These are phyloP conservation scores for Brachypteracias leptosomus DNA, from an alignment of 2,113 vertebrate genomes.

Conservation along the genomic window DNA sequence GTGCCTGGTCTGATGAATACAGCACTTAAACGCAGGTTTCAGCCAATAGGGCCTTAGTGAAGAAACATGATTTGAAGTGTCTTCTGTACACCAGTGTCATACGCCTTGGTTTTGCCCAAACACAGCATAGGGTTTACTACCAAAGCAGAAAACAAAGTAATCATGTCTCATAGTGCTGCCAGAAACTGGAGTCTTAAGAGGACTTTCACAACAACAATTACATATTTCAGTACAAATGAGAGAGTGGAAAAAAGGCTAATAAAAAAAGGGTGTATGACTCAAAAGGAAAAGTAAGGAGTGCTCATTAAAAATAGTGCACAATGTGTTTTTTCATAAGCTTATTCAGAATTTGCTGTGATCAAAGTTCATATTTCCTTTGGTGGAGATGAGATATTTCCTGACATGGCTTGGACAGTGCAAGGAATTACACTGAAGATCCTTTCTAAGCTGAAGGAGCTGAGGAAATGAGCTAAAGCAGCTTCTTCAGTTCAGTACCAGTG, in stretches of 20 bases:
- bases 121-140: background rate
- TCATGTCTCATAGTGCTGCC: accelerated
- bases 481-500: background rate
- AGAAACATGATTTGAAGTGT: background rate
- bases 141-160: background rate
- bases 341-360: background rate
- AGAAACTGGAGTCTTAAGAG: background rate
- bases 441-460: background rate
- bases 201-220: background rate
- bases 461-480: background rate
- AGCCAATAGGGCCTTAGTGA: background rate
- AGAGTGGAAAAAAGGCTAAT: background rate
- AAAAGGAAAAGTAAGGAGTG: background rate
- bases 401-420: background rate
- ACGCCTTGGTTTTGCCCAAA: background rate
- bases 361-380: background rate
- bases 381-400: background rate
- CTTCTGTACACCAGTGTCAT: background rate
- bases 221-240: background rate
- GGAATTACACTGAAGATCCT: background rate
- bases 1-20: background rate
- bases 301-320: background rate
- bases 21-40: background rate
- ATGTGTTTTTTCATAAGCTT: background rate
- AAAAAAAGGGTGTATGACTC: background rate